Conservation (phyloP, 1,140 invertebrate genomes). For the Maniola jurtina region DNA sequence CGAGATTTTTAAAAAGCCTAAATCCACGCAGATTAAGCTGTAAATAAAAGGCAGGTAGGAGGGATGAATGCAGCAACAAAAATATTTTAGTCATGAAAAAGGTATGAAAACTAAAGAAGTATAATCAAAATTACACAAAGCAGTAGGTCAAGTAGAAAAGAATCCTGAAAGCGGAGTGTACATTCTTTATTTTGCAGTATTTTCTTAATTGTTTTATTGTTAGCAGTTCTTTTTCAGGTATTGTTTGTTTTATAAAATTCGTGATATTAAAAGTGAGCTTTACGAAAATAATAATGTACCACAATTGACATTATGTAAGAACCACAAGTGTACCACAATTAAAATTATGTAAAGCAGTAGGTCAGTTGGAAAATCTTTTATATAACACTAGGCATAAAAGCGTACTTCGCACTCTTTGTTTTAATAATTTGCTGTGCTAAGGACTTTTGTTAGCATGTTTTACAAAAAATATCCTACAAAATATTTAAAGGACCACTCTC, state of each 20-base stretch:
- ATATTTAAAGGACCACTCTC: too few relatives aligned
- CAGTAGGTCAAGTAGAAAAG: too few relatives aligned
- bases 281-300: neutral
- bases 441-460: neutral
- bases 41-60: too few relatives aligned
- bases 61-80: too few relatives aligned
- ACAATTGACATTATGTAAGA: constrained; percentile 1
- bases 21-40: too few relatives aligned
- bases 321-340: neutral
- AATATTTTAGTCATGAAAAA: too few relatives aligned
- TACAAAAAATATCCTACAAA: too few relatives aligned
- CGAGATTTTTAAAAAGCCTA: too few relatives aligned
- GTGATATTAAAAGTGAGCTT: neutral
- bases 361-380: neutral
- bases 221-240: neutral
- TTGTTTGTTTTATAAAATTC: neutral
- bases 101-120: too few relatives aligned
- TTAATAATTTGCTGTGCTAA: neutral
- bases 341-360: constrained; percentile 3
- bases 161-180: too few relatives aligned
- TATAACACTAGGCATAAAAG: neutral
- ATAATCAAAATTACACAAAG: too few relatives aligned
- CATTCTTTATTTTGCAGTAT: neutral
- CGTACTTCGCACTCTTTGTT: neutral
- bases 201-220: neutral